These are phyloP conservation scores for Luffia ferchaultella DNA, from an alignment of 2,888 invertebrate genomes.

Conservation along the genomic window DNA sequence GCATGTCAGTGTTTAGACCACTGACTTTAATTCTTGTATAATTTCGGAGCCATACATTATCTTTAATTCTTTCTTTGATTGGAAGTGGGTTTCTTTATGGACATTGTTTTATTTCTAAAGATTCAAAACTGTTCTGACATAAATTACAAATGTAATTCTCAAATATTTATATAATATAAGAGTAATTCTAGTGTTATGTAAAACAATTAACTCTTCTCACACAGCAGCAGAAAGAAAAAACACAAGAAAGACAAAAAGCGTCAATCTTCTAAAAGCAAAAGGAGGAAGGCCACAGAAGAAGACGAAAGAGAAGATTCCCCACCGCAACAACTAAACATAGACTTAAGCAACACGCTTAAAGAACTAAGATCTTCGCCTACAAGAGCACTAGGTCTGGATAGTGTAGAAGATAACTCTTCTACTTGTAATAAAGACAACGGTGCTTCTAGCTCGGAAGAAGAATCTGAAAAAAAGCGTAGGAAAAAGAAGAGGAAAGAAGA, in stretches of 20 bases:
- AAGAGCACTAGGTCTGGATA: constrained; percentile 28
- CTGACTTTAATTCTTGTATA: too few species aligned
- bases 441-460: constrained; percentile 22
- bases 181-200: too few species aligned
- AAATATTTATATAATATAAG: too few species aligned
- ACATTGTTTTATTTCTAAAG: too few species aligned
- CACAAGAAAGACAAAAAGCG: constrained; percentile 39
- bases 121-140: too few species aligned
- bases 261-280: constrained; percentile 12
- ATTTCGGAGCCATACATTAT: too few species aligned
- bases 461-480: constrained; percentile 11
- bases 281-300: constrained; percentile 19
- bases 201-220: too few species aligned
- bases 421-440: constrained; percentile 9
- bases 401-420: constrained; percentile 19
- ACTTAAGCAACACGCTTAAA: constrained; percentile 40
- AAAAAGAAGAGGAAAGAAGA: constrained; percentile 15
- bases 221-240: not conserved
- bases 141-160: too few species aligned
- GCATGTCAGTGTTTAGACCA: too few species aligned
- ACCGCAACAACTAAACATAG: constrained; percentile 29
- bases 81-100: too few species aligned
- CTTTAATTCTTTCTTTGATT: too few species aligned
- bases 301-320: constrained; percentile 19
- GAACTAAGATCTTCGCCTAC: constrained; percentile 47